A percentile compares a stretch with the other conserved stretches of the same genome.
Conservation (phyloP, 2,888 invertebrate species). For the Lycocerus yunnanus region DNA sequence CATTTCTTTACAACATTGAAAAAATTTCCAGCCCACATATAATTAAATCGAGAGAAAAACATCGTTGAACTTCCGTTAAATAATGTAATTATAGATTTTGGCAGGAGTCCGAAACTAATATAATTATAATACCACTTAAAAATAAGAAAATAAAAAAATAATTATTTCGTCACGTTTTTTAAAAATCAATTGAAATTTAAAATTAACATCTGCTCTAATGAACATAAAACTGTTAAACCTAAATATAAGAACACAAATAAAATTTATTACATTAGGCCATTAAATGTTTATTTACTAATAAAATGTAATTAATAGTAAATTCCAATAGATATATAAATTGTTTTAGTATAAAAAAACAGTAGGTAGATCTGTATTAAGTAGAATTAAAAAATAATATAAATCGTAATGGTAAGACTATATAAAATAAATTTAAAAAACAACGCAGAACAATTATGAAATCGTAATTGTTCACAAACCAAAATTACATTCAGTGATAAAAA, state of each 20-base stretch:
- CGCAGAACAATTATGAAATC: slow-evolving; percentile 9
- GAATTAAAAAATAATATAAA: background rate
- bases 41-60: background rate
- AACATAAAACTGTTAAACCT: background rate
- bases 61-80: background rate
- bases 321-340: background rate
- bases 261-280: background rate
- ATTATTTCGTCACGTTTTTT: background rate
- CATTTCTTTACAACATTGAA: background rate
- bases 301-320: background rate
- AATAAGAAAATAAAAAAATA: background rate
- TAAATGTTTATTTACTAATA: background rate
- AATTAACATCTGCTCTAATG: background rate
- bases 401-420: background rate
- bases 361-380: background rate
- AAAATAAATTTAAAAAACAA: slow-evolving; percentile 4
- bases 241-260: background rate
- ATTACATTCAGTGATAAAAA: slow-evolving; percentile 13
- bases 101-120: slow-evolving; percentile 15
- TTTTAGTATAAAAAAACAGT: background rate
- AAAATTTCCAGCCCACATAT: background rate
- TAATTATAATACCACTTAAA: slow-evolving; percentile 6
- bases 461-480: slow-evolving; percentile 16
- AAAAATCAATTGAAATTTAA: background rate
- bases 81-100: slow-evolving; percentile 23